phyloP scores from a whole-genome alignment of 2,113 vertebrate species.

The Dryoscopus gambensis region DNA sequence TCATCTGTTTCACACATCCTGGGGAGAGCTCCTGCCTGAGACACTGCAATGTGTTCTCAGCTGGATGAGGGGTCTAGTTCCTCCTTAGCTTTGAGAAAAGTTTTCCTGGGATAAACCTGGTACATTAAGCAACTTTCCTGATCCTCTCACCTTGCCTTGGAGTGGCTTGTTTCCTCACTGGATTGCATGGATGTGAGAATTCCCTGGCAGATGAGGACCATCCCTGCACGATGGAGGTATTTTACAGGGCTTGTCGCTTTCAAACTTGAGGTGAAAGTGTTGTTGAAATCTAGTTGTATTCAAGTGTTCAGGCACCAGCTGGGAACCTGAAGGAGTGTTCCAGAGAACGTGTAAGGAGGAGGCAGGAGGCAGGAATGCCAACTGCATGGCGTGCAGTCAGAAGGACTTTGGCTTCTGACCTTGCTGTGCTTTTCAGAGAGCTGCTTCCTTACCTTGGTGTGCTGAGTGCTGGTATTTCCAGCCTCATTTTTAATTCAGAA shows the following conservation, averaged over 20 bases:
- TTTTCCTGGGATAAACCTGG: not conserved
- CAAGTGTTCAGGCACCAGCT: not conserved
- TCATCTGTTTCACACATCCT: slow-evolving; percentile 21
- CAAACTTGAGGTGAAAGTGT: not conserved
- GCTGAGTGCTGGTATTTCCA: not conserved
- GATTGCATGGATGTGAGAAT: not conserved
- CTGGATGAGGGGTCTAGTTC: not conserved
- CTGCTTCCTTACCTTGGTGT: not conserved
- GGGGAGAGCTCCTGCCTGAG: not conserved
- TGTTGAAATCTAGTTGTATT: not conserved
- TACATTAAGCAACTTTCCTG: not conserved
- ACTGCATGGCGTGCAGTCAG: not conserved
- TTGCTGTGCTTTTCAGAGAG: not conserved
- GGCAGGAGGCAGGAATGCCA: not conserved
- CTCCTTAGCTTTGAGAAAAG: not conserved
- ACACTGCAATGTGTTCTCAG: not conserved
- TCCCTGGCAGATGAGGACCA: slow-evolving; percentile 16
- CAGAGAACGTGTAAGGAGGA: not conserved
- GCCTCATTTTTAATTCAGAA: not conserved
- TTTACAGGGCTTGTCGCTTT: not conserved
- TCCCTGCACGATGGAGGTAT: slow-evolving; percentile 14
- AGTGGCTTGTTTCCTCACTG: not conserved
- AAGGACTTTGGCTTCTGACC: slow-evolving; percentile 42
- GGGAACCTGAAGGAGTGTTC: not conserved
- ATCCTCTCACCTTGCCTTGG: not conserved